Base-by-base conservation (phyloP, 2,888 invertebrate species). In the Hipparchia sbordonii region DNA sequence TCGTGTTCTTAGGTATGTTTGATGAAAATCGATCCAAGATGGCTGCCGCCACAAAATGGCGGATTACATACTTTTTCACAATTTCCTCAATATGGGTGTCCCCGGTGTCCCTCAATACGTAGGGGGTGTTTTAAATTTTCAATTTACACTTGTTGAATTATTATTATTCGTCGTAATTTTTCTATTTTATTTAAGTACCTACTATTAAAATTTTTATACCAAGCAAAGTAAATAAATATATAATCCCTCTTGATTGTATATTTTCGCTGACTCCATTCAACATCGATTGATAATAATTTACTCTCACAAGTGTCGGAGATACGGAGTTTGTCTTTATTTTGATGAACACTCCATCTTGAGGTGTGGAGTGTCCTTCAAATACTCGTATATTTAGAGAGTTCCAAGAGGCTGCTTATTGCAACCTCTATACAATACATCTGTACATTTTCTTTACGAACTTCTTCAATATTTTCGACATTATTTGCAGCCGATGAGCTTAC, bases 291-390 rank as follows among this genome's bases (percentile, higher is more conserved):
- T 57, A 45, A 45, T 60, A 62, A 45, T 48, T 3, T 9, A 10
- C 10, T 23, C 63, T 51, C 48, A 23, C 23, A 48, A 63, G 62
- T 23, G 13, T 45, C 10, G 60, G 12, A 2, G 39, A 45, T 23
- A 57, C 57, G 57, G 13, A 23, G 13, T 23, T 61, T 61, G 60
- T 61, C 48, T 63, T 48, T 63, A 63, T 63, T 48, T 63, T 48
- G 45, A 5, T 48, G 9, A 51, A 63, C 48, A 9, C 48, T 48
- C 13, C n/a, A 13, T 46, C 13, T 63, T 10, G 63, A 48, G 48
- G 8, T 9, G 63, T 9, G 63, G 13, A 63, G 63, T 13, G 48
- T 48, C 23, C 63, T 63, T 63, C 23, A 23, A 46, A 63, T 13
- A 48, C 48, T 48, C 48, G 48, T 48, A 51, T 63, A 63, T 63